These are phyloP conservation scores for Magallana angulata DNA, from an alignment of 1,140 invertebrate genomes.

Conservation along the genomic window DNA sequence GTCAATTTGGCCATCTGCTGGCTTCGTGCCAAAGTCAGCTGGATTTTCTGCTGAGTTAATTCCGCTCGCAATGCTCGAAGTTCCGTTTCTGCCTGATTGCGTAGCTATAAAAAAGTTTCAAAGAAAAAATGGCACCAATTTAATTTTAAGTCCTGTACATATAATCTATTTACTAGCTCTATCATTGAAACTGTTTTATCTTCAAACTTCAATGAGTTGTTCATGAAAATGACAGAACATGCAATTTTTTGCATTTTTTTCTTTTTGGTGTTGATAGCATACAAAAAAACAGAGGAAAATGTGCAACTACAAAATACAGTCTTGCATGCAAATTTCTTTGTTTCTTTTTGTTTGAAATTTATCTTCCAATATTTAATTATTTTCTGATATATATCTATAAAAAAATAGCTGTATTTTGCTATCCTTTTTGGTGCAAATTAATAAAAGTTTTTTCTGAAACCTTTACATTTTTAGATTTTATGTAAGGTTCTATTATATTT, in stretches of 20 bases:
- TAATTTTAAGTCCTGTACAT: background rate
- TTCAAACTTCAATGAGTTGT: no score
- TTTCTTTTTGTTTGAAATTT: background rate
- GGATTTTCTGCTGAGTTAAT: constrained; percentile 81
- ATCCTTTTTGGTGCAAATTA: no score
- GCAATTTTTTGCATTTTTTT: background rate
- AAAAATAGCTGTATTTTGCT: no score
- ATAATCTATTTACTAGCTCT: background rate
- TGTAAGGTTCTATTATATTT: no score
- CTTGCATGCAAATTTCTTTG: background rate
- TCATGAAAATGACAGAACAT: background rate
- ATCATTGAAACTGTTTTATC: background rate
- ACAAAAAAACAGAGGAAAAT: background rate
- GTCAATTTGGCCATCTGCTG: constrained; percentile 69
- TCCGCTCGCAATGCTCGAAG: constrained; percentile 79
- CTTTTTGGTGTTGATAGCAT: background rate
- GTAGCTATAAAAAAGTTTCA: constrained; percentile 77
- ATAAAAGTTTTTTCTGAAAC: no score
- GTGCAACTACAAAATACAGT: constrained; percentile 2
- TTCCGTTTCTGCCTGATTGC: constrained; percentile 81
- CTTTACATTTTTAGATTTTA: no score
- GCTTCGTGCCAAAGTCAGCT: constrained; percentile 78
- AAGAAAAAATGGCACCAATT: constrained; percentile 18
- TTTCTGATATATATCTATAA: no score
- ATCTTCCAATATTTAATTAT: background rate